Conservation (phyloP, 2,888 invertebrate species). For the Alitta virens region DNA sequence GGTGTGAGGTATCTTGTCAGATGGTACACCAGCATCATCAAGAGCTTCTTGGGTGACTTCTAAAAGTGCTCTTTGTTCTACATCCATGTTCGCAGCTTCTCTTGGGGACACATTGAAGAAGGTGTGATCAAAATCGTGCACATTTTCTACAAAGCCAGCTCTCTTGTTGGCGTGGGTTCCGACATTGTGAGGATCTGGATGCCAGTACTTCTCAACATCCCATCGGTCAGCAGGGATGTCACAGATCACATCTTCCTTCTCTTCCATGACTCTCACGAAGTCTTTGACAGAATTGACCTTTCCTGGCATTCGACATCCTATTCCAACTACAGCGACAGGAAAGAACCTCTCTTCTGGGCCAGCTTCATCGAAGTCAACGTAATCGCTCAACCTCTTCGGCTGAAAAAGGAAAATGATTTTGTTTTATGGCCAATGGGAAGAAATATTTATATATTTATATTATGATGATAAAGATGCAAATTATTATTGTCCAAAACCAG, state of each 20-base stretch:
- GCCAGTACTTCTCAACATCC: conserved; percentile 18
- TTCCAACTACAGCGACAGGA: conserved; percentile 21
- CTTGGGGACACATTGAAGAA: conserved; percentile 28
- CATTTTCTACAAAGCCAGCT: conserved; percentile 12
- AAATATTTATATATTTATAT: no score
- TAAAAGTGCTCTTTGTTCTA: conserved; percentile 24
- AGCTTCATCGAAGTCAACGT: background rate
- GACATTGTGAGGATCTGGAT: conserved; percentile 9
- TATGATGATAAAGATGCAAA: no score
- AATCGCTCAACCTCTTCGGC: no score
- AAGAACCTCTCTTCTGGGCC: conserved; percentile 7
- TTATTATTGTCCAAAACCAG: no score
- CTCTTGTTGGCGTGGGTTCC: conserved; percentile 14
- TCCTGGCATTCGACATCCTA: conserved; percentile 25
- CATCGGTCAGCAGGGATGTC: conserved; percentile 23
- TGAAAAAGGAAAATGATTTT: no score
- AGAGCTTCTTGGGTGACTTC: conserved; percentile 26
- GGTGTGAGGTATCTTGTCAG: conserved; percentile 13
- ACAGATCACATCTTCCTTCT: conserved; percentile 7
- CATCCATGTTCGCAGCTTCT: conserved; percentile 27
- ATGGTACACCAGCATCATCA: conserved; percentile 22
- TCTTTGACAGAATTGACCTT: conserved; percentile 11
- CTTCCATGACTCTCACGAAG: conserved; percentile 20
- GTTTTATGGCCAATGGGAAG: no score
- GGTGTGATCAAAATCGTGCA: conserved; percentile 24